A percentile compares a stretch with the other conserved stretches of the same genome.
Conservation (phyloP, 2,797 vertebrate species). For the Momotus momota region DNA sequence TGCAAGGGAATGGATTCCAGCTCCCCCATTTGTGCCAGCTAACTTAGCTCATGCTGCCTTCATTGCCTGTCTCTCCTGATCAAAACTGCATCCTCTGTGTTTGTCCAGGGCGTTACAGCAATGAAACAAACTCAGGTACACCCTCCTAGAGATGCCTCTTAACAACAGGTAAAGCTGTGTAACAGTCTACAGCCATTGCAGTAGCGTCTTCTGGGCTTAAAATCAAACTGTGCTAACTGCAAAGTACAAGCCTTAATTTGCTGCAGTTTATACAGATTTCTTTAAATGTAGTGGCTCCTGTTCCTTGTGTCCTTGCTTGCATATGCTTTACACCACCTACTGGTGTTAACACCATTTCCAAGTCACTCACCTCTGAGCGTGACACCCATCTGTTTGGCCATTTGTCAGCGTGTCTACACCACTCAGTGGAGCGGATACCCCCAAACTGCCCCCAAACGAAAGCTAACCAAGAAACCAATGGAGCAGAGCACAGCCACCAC, state of each 20-base stretch:
- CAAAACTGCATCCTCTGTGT: background rate
- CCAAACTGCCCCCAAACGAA: background rate
- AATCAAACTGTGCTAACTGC: background rate
- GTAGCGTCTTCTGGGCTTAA: background rate
- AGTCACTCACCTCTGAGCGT: background rate
- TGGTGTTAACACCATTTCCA: background rate
- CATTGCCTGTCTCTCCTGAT: background rate
- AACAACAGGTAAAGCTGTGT: background rate
- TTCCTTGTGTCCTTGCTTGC: background rate
- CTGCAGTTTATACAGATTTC: background rate
- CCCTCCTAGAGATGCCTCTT: background rate
- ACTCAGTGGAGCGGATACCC: rapidly evolving
- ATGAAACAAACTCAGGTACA: background rate
- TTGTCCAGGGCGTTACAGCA: background rate
- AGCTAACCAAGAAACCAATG: background rate
- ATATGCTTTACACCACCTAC: background rate
- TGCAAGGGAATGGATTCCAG: background rate
- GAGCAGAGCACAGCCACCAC: background rate
- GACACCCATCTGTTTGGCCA: background rate
- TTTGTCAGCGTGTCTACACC: background rate
- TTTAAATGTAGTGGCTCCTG: background rate
- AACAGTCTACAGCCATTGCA: background rate
- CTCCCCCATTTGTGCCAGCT: background rate
- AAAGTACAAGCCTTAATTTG: background rate
- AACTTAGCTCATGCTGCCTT: background rate